Percentiles rank a stretch among this genome's conserved stretches.
phyloP scores from a whole-genome alignment of 2,113 vertebrate species.

The Erinaceus europaeus region DNA sequence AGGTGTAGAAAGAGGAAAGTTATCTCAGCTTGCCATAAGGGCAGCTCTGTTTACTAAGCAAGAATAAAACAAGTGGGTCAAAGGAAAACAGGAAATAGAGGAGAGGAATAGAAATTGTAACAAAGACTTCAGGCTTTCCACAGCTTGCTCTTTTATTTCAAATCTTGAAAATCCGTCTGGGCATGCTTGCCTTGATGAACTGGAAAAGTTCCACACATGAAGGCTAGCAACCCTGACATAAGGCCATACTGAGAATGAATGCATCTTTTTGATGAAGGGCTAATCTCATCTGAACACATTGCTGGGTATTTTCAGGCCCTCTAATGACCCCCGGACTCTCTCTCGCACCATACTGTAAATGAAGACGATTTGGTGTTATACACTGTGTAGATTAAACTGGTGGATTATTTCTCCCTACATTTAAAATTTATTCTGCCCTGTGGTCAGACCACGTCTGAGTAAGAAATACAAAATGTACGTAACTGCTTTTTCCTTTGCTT shows the following conservation, averaged over 20 bases:
- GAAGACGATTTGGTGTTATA: constrained; percentile 60
- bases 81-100: constrained; percentile 31
- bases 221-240: constrained; percentile 60
- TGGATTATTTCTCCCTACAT: constrained; percentile 58
- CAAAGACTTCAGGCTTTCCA: constrained; percentile 48
- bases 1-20: not conserved
- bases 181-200: constrained; percentile 62
- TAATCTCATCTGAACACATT: constrained; percentile 72
- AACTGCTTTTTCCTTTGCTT: constrained; percentile 32
- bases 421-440: constrained; percentile 34
- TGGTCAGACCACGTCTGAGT: constrained; percentile 29
- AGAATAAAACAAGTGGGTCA: constrained; percentile 23
- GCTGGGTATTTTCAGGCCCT: constrained; percentile 39
- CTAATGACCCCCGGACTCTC: constrained; percentile 55
- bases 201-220: constrained; percentile 68
- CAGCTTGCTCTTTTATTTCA: constrained; percentile 67
- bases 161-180: constrained; percentile 67
- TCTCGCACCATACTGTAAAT: constrained; percentile 68
- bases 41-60: constrained; percentile 43
- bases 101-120: constrained; percentile 41
- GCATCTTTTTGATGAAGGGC: constrained; percentile 45
- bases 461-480: constrained; percentile 42
- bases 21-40: constrained; percentile 48
- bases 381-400: constrained; percentile 48
- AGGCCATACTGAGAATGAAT: constrained; percentile 46